Base-by-base conservation (phyloP, 92 coral and sea anemone genomes). In the Porites evermanni region DNA sequence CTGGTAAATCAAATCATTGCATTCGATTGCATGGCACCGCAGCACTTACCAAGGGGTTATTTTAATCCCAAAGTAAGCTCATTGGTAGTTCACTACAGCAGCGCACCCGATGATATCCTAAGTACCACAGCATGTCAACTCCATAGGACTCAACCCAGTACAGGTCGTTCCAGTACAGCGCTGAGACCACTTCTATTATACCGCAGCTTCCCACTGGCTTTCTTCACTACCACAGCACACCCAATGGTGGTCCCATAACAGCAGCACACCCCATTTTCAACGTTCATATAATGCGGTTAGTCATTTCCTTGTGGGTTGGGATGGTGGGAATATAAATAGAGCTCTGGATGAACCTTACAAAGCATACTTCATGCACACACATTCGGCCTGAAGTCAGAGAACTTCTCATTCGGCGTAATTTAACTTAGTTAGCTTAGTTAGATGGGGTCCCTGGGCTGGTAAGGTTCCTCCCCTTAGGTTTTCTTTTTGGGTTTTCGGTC, bases 291-390 rank as follows among this genome's bases (percentile, higher is more conserved):
- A 56, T 11, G 12, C 29, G 72, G 72, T 68, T 17, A 23, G 72
- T 68, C 72, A 21, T 20, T 68, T 68, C 38, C 72, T 68, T 68
- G 72, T 68, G 72, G 72, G 72, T 68, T 68, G 72, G 72, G 72
- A 24, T 9, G 72, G 72, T 0, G 72, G 72, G 26, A 11, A 68
- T 11, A 23, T 67, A 67, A 17, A 7, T 19, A 21, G 72, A 68
- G 72, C 72, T 24, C 72, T 68, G 72, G 72, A 68, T 24, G 72
- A 68, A 68, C 72, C 72, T 26, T 68, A 13, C 72, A 68, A 68
- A 68, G 72, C 72, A 68, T 23, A 68, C 72, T 21, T 56, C 61
- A 8, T 26, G 17, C 72, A 68, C 72, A 68, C 72, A 68, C 72
- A 17, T 68, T 68, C 72, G 72, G 72, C 50, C 47, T 23, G 44